Evolutionary conservation across 1,140 invertebrate species (phyloP).

Genomic region (Pogonus chalceus): DNA sequence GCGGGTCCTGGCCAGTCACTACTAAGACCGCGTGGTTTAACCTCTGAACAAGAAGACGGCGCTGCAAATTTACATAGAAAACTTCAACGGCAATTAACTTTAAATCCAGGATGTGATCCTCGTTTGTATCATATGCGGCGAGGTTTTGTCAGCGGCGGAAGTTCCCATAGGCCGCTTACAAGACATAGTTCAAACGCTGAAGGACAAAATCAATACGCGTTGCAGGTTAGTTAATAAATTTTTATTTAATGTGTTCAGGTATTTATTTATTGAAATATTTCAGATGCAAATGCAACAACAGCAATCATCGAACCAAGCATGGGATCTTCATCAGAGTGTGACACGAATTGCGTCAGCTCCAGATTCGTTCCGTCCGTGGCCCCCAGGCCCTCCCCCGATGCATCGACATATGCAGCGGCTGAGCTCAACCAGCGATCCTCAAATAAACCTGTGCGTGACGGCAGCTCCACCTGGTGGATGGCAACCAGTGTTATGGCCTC

Average conservation of each 20-base stretch:
- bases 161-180: constrained; percentile 26
- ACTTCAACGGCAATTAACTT: constrained; percentile 66
- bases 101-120: constrained; percentile 68
- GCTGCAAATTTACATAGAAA: constrained; percentile 64
- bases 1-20: not conserved
- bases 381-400: constrained; percentile 30
- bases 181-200: constrained; percentile 21
- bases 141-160: constrained; percentile 8
- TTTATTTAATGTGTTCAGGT: not conserved
- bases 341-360: constrained; percentile 72
- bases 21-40: constrained; percentile 10
- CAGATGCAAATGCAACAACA: constrained; percentile 13
- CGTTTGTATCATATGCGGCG: constrained; percentile 37
- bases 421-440: constrained; percentile 53
- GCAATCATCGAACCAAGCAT: constrained; percentile 18
- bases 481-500: constrained; percentile 7
- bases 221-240: not conserved
- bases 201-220: not conserved
- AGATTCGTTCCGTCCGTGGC: constrained; percentile 48
- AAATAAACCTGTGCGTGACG: constrained; percentile 43
- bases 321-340: constrained; percentile 44
- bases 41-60: constrained; percentile 7
- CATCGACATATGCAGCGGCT: constrained; percentile 39
- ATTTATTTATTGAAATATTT: not conserved
- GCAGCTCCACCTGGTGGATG: constrained; percentile 11